Conservation (phyloP, 2,888 invertebrate species). For the Molanna angustata region DNA sequence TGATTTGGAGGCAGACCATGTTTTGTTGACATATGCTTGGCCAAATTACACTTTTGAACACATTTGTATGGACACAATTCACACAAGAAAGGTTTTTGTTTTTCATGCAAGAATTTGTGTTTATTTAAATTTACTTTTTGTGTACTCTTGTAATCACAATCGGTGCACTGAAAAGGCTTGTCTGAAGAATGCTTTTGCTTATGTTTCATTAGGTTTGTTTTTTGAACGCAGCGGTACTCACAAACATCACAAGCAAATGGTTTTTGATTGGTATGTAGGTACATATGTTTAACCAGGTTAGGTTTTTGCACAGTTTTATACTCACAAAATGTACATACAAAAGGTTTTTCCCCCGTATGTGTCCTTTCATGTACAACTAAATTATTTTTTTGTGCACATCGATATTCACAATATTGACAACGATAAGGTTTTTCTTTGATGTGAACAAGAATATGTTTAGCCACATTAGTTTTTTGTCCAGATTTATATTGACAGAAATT, state of each 20-base stretch:
- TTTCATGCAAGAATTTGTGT: constrained; percentile 42
- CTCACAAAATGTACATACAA: constrained; percentile 51
- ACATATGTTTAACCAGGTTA: constrained; percentile 54
- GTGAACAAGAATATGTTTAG: constrained; percentile 52
- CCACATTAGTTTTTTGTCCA: constrained; percentile 53
- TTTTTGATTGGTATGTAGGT: constrained; percentile 52
- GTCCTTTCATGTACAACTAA: constrained; percentile 52
- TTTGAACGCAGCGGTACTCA: constrained; percentile 51
- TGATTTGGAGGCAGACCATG: constrained; percentile 35
- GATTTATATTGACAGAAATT: constrained; percentile 53
- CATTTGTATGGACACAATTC: constrained; percentile 47
- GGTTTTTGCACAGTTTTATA: constrained; percentile 54
- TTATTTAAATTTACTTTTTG: constrained; percentile 41
- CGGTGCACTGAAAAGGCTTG: constrained; percentile 42
- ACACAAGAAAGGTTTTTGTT: constrained; percentile 50
- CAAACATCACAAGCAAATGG: constrained; percentile 53
- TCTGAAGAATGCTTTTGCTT: constrained; percentile 50
- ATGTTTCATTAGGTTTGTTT: constrained; percentile 52
- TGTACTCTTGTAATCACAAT: constrained; percentile 34
- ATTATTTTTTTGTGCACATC: constrained; percentile 53
- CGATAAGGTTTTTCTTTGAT: constrained; percentile 54
- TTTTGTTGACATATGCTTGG: constrained; percentile 50
- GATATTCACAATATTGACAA: constrained; percentile 53
- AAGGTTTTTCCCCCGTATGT: constrained; percentile 53
- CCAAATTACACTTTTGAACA: constrained; percentile 50